Evolutionary conservation across 2,113 vertebrate genomes (phyloP), one percentile per base, ranked within the genome.

Genomic region (Hyaena hyaena): DNA sequence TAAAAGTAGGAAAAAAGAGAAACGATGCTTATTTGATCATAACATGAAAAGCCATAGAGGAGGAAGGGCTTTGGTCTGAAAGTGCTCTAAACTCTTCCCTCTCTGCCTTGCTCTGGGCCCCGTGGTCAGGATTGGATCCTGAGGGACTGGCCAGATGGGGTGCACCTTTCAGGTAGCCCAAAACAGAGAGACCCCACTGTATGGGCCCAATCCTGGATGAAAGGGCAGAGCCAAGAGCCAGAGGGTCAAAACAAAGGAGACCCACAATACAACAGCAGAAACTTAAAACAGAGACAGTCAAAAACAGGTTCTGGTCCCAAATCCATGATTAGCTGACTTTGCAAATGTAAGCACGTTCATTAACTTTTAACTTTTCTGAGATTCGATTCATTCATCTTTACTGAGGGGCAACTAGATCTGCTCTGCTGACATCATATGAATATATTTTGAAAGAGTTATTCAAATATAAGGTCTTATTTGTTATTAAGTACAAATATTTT

Each of bases 401-500:
- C 28, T 3, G 81, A 80, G n/a, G 10, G 15, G 17, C 45, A 45
- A 79, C 48, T 68, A 16, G 1, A 65, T 66, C 53, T 92, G 63
- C 5, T 89, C 23, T 87, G 39, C 11, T 77, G 19, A 71, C 39
- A 35, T 9, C 79, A 69, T 53, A 39, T n/a, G n/a, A 55, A 43
- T 84, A 73, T 86, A 71, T 69, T 76, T 86, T 91, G 21, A 82
- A 90, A 79, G 12, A 45, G 35, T 73, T 90, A 66, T 48, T 39
- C 19, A 90, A 90, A 83, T 68, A 15, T 61, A 90, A 83, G 19
- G 3, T 50, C 43, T 48, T 68, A 4, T 63, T 65, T 81, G 53
- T 63, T 73, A 94, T 94, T 69, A 93, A 88, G 16, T 55, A 74
- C 15, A 93, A 79, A 77, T 68, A 95, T 68, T 88, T 90, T 73